A percentile compares a stretch with the other conserved stretches of the same genome.
phyloP scores from a whole-genome alignment of 2,797 vertebrate species.

The Coregonus ussuriensis region DNA sequence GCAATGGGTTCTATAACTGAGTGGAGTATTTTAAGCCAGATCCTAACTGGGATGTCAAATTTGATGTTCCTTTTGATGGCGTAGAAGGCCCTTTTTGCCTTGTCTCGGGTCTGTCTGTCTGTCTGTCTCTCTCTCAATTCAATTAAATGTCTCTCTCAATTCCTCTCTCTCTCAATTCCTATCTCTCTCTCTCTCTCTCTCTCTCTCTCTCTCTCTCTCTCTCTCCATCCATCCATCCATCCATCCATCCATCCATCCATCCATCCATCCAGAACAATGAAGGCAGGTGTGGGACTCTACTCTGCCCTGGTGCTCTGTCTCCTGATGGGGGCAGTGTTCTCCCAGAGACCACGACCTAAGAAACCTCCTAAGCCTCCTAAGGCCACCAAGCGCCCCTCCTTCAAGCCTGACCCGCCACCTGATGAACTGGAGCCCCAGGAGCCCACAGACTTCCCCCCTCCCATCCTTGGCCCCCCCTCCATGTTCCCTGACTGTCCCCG shows the following conservation, averaged over 20 bases:
- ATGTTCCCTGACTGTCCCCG: constrained; percentile 86
- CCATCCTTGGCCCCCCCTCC: constrained; percentile 85
- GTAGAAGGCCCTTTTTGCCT: too few relatives aligned
- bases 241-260: constrained; percentile 1
- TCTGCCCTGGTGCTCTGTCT: constrained; percentile 81
- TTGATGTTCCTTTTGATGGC: too few relatives aligned
- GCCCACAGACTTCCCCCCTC: constrained; percentile 92
- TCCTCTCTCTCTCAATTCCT: too few relatives aligned
- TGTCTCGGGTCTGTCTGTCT: too few relatives aligned
- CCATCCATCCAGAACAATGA: constrained; percentile 81
- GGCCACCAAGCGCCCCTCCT: constrained; percentile 61
- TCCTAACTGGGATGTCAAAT: too few relatives aligned
- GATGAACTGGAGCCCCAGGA: constrained; percentile 78
- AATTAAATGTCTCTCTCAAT: too few relatives aligned
- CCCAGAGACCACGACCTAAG: constrained; percentile 69
- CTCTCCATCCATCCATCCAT: too few relatives aligned
- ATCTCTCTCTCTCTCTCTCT: background rate
- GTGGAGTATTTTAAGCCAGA: too few relatives aligned
- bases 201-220: background rate
- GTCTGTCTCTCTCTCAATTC: too few relatives aligned
- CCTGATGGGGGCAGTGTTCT: constrained; percentile 77
- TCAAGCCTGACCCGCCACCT: constrained; percentile 34
- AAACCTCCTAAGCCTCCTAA: constrained; percentile 69
- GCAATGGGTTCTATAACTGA: too few relatives aligned
- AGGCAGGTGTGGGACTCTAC: constrained; percentile 77